These are phyloP conservation scores for Drosophila orena DNA, from an alignment of 1,140 invertebrate genomes.

Conservation along the genomic window DNA sequence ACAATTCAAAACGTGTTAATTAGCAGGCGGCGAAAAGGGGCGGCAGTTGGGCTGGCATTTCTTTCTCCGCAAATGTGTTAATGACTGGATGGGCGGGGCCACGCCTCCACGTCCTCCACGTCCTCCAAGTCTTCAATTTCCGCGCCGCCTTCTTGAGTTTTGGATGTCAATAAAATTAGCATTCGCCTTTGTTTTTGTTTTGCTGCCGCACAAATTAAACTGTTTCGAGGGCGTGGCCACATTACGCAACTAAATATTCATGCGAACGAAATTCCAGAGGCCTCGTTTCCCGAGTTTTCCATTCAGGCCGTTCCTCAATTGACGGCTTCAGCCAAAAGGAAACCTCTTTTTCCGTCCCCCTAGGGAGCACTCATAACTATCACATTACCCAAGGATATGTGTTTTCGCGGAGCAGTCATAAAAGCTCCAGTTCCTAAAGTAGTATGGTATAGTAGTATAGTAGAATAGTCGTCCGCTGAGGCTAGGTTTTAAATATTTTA, in stretches of 20 bases:
- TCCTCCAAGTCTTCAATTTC: slow-evolving; percentile 68
- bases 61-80: slow-evolving; percentile 72
- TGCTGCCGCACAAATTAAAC: slow-evolving; percentile 76
- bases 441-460: too few relatives aligned
- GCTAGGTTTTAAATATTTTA: slow-evolving; percentile 71
- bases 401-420: slow-evolving; percentile 39
- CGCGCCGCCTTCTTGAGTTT: slow-evolving; percentile 54
- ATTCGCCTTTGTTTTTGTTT: slow-evolving; percentile 62
- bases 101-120: slow-evolving; percentile 3
- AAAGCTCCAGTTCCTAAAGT: slow-evolving; percentile 29
- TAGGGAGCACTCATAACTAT: slow-evolving; percentile 60
- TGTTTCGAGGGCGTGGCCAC: slow-evolving; percentile 45
- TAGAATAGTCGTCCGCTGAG: not conserved
- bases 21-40: slow-evolving; percentile 58
- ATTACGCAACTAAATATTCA: slow-evolving; percentile 82
- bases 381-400: slow-evolving; percentile 73
- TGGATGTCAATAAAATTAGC: slow-evolving; percentile 80
- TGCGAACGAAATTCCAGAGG: slow-evolving; percentile 55
- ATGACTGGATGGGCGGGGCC: slow-evolving; percentile 53
- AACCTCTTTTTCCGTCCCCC: not conserved
- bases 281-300: slow-evolving; percentile 7
- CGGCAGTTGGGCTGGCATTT: slow-evolving; percentile 5
- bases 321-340: slow-evolving; percentile 16
- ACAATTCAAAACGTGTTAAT: slow-evolving; percentile 83
- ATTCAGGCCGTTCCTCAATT: slow-evolving; percentile 10